phyloP scores from a whole-genome alignment of 1,140 invertebrate genomes.

The Cephus cinctus region DNA sequence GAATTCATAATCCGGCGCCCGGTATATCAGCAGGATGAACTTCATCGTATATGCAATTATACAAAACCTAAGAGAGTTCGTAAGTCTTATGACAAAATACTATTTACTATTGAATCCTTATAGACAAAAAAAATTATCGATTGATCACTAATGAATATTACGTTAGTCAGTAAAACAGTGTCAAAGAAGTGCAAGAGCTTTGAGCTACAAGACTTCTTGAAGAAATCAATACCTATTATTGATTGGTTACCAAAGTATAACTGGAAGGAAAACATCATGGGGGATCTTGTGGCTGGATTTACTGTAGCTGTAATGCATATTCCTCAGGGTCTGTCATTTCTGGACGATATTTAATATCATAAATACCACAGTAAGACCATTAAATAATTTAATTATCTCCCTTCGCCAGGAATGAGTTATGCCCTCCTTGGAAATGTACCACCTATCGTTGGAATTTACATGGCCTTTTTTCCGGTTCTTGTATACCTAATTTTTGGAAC shows the following conservation, averaged over 20 bases:
- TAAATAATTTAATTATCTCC: slow-evolving; percentile 17
- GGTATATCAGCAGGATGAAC: slow-evolving; percentile 57
- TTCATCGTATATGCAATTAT: slow-evolving; percentile 49
- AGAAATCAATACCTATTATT: slow-evolving; percentile 53
- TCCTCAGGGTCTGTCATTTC: slow-evolving; percentile 69
- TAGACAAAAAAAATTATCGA: slow-evolving; percentile 3
- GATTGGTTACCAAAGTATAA: slow-evolving; percentile 60
- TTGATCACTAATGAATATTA: slow-evolving; percentile 21
- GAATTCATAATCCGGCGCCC: slow-evolving; percentile 56
- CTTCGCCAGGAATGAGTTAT: slow-evolving; percentile 83
- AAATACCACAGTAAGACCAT: no score
- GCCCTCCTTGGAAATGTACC: slow-evolving; percentile 83
- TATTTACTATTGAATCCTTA: background rate
- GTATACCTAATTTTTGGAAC: slow-evolving; percentile 90
- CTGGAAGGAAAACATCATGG: slow-evolving; percentile 55
- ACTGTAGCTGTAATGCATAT: slow-evolving; percentile 80
- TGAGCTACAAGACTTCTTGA: slow-evolving; percentile 30
- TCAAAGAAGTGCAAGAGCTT: slow-evolving; percentile 33
- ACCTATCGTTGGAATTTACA: slow-evolving; percentile 89
- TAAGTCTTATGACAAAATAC: slow-evolving; percentile 27
- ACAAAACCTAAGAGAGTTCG: slow-evolving; percentile 28
- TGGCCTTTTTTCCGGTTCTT: slow-evolving; percentile 91
- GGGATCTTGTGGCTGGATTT: slow-evolving; percentile 62
- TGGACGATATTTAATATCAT: no score
- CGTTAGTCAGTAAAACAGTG: slow-evolving; percentile 31